Evolutionary conservation across 2,797 vertebrate species (phyloP).

Genomic region (Thripadectes ignobilis): DNA sequence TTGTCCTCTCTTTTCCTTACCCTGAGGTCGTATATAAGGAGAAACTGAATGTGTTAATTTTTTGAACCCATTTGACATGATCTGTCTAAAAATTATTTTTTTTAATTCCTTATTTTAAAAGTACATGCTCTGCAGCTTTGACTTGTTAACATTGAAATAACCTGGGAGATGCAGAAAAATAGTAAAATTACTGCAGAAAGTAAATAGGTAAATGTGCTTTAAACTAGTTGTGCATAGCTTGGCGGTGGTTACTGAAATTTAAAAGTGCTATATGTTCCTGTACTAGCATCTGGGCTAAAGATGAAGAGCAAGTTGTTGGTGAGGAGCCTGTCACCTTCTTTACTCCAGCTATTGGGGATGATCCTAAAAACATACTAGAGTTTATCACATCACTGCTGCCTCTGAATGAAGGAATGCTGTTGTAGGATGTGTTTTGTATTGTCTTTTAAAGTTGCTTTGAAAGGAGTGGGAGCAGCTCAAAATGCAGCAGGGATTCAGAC

Average conservation of each 20-base stretch:
- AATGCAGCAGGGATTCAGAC: not conserved
- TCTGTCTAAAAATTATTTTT: not conserved
- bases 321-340: not conserved
- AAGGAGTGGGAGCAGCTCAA: not conserved
- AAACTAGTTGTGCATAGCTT: not conserved
- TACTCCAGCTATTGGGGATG: not conserved
- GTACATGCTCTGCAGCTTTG: not conserved
- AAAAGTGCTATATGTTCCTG: not conserved
- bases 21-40: not conserved
- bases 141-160: not conserved
- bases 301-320: not conserved
- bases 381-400: not conserved
- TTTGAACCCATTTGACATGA: not conserved
- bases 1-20: not conserved
- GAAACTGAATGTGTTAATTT: not conserved
- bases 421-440: not conserved
- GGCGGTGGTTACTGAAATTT: not conserved
- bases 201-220: not conserved
- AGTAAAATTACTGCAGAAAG: not conserved
- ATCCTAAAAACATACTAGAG: not conserved
- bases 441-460: not conserved
- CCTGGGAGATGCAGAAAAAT: not conserved
- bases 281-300: constrained; percentile 1
- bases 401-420: not conserved
- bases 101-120: not conserved